These are phyloP conservation scores for Pelmatolapia mariae DNA, from an alignment of 2,113 vertebrate species.

Conservation along the genomic window DNA sequence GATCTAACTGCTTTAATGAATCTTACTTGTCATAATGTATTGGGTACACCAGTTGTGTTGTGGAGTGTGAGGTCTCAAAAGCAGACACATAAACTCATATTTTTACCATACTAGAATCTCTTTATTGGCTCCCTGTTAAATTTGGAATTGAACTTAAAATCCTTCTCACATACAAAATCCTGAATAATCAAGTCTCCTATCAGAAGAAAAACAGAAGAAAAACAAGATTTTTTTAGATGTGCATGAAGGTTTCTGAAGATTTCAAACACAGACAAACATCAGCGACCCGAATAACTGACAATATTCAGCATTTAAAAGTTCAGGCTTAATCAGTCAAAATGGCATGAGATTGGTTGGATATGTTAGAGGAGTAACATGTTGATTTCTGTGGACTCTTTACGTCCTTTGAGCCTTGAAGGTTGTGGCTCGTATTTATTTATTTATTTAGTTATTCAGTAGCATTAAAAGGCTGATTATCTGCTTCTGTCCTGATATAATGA, in stretches of 20 bases:
- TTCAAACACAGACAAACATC: not conserved
- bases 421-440: not conserved
- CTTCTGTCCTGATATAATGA: not conserved
- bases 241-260: not conserved
- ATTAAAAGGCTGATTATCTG: not conserved
- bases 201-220: not conserved
- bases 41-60: rapidly evolving
- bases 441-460: not conserved
- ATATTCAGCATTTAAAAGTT: not conserved
- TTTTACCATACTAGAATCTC: not conserved
- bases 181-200: not conserved
- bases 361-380: not conserved
- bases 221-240: not conserved
- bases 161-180: not conserved
- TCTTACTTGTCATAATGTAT: not conserved
- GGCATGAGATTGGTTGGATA: not conserved
- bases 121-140: not conserved
- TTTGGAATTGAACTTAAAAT: not conserved
- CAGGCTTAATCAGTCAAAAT: not conserved
- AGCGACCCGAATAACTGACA: not conserved
- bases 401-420: not conserved
- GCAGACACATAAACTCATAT: rapidly evolving
- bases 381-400: not conserved
- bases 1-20: not conserved
- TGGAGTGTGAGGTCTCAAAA: not conserved